Conservation (phyloP, 1,140 invertebrate genomes). For the Battus philenor region DNA sequence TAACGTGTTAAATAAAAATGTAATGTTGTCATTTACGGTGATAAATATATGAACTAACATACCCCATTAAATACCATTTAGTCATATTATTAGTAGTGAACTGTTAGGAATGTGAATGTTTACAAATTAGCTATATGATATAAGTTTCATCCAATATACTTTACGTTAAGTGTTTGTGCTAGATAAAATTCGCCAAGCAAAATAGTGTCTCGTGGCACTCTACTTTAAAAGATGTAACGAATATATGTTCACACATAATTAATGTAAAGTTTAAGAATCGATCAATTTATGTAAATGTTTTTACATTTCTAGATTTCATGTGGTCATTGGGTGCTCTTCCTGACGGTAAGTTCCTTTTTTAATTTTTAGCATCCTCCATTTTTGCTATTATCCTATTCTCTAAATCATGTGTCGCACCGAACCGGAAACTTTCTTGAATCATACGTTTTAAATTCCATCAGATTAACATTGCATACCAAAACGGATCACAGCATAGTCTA, state of each 20-base stretch:
- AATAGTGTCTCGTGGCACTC: slow-evolving; percentile 71
- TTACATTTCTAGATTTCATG: slow-evolving; percentile 96
- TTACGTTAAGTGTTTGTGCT: slow-evolving; percentile 19
- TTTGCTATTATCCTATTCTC: slow-evolving; percentile 9
- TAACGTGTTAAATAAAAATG: slow-evolving; percentile 53
- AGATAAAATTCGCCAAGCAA: slow-evolving; percentile 64
- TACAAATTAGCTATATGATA: slow-evolving; percentile 42
- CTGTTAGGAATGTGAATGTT: slow-evolving; percentile 46
- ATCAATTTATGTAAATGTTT: slow-evolving; percentile 79
- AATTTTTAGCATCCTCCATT: slow-evolving; percentile 44
- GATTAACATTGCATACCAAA: slow-evolving; percentile 26
- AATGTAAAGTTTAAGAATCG: slow-evolving; percentile 65
- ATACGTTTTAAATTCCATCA: no score
- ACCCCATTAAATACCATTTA: slow-evolving; percentile 52
- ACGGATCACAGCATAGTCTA: slow-evolving; percentile 40
- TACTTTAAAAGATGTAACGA: slow-evolving; percentile 32
- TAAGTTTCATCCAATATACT: slow-evolving; percentile 39
- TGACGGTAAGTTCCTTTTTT: slow-evolving; percentile 87
- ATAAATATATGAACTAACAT: slow-evolving; percentile 52
- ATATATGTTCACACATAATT: slow-evolving; percentile 39
- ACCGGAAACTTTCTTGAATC: slow-evolving; percentile 8
- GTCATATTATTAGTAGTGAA: slow-evolving; percentile 44
- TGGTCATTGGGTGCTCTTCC: slow-evolving; percentile 97
- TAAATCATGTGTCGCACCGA: no score
- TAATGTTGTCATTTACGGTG: slow-evolving; percentile 40